Conservation (phyloP, 2,797 vertebrate genomes). For the Pseudochirops corinnae region DNA sequence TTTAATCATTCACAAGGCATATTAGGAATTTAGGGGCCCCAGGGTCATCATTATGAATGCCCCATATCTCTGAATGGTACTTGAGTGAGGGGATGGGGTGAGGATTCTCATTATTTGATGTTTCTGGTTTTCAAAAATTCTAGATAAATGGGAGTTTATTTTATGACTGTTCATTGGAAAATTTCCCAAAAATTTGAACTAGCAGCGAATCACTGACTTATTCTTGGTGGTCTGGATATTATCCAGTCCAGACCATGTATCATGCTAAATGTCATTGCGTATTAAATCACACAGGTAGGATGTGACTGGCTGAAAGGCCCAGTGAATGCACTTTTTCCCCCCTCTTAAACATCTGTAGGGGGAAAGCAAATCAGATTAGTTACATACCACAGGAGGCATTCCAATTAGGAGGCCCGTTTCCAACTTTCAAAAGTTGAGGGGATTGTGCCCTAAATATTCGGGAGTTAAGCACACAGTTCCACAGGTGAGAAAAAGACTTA, state of each 20-base stretch:
- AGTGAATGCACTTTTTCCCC: slow-evolving; percentile 51
- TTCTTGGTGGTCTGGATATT: slow-evolving; percentile 61
- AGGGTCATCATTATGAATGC: background rate
- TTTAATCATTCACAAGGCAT: background rate
- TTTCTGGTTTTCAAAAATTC: background rate
- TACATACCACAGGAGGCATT: background rate
- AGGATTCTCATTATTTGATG: background rate
- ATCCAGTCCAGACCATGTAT: slow-evolving; percentile 58
- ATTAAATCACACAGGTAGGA: slow-evolving; percentile 61
- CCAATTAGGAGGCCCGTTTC: background rate
- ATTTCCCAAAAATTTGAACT: background rate
- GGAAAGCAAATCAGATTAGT: background rate
- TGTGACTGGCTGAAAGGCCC: slow-evolving; percentile 43
- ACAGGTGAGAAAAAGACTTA: background rate
- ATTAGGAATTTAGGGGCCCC: background rate
- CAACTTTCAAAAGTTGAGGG: background rate
- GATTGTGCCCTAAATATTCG: background rate
- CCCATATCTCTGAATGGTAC: background rate
- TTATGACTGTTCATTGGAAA: background rate
- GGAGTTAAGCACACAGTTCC: background rate
- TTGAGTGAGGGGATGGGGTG: background rate
- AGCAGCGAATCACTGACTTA: slow-evolving; percentile 49
- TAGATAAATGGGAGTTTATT: background rate
- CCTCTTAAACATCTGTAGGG: slow-evolving; percentile 63
- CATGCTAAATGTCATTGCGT: slow-evolving; percentile 59